Evolutionary conservation across 2,888 invertebrate species (phyloP).

Genomic region (Abrostola tripartita): DNA sequence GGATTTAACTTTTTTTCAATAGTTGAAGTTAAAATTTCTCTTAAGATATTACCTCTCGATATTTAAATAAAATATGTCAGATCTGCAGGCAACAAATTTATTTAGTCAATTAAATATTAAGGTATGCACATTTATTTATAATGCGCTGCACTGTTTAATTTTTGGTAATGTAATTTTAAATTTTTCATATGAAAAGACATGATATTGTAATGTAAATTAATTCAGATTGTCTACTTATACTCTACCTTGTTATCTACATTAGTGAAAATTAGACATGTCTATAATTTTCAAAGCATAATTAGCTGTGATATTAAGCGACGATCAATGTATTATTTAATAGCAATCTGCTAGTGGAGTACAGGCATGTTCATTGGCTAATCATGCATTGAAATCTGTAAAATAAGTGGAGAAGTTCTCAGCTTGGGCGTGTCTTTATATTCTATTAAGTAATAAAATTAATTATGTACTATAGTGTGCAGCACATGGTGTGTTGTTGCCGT

Average conservation of each 20-base stretch:
- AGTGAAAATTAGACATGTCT: slow-evolving; percentile 89
- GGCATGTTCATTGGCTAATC: slow-evolving; percentile 88
- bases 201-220: slow-evolving; percentile 89
- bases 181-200: slow-evolving; percentile 88
- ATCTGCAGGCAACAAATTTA: slow-evolving; percentile 89
- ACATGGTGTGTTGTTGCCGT: slow-evolving; percentile 84
- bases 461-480: slow-evolving; percentile 87
- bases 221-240: slow-evolving; percentile 88
- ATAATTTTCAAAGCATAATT: slow-evolving; percentile 89
- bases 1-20: slow-evolving; percentile 88
- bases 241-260: slow-evolving; percentile 88
- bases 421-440: slow-evolving; percentile 88
- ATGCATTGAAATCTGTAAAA: slow-evolving; percentile 88
- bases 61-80: slow-evolving; percentile 86
- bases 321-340: slow-evolving; percentile 88
- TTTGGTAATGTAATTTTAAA: slow-evolving; percentile 88
- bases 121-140: slow-evolving; percentile 89
- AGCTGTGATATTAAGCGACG: slow-evolving; percentile 88
- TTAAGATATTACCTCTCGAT: slow-evolving; percentile 89
- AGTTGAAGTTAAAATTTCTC: slow-evolving; percentile 88
- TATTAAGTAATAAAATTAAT: slow-evolving; percentile 86
- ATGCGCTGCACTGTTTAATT: slow-evolving; percentile 89
- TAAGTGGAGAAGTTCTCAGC: slow-evolving; percentile 84
- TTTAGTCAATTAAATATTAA: slow-evolving; percentile 89
- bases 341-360: slow-evolving; percentile 85